Evolutionary conservation across 35 echinoderm and acorn worm genomes (phyloP).

Genomic region (Stichopus chloronotus): DNA sequence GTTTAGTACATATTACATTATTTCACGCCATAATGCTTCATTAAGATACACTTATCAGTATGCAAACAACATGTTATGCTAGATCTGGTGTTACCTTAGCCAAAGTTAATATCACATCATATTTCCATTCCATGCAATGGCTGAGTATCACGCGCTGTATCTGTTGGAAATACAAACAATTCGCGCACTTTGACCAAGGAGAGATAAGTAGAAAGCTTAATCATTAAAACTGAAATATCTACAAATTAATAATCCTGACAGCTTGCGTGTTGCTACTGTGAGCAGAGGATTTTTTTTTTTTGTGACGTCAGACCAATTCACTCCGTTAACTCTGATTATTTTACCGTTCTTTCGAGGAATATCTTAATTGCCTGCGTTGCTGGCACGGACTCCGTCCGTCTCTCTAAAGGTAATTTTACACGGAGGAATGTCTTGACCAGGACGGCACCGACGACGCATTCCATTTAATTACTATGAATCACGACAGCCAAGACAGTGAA

Average conservation of each 20-base stretch:
- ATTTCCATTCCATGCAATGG: not conserved
- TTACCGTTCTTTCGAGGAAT: too few relatives aligned
- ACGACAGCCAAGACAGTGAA: too few relatives aligned
- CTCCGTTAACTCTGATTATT: too few relatives aligned
- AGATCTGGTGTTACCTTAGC: too few relatives aligned
- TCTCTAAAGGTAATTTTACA: too few relatives aligned
- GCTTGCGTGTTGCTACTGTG: slow-evolving; percentile 13
- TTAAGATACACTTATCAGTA: not conserved
- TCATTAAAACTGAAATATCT: slow-evolving; percentile 41
- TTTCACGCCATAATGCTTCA: too few relatives aligned
- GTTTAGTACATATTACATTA: not conserved
- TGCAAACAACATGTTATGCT: not conserved
- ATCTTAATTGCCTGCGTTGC: too few relatives aligned
- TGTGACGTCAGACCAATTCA: not conserved
- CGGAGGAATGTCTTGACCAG: too few relatives aligned
- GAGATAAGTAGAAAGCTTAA: slow-evolving; percentile 21
- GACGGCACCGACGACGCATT: too few relatives aligned
- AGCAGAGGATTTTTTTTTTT: not conserved
- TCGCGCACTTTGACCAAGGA: not conserved
- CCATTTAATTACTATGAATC: too few relatives aligned
- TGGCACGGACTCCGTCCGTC: too few relatives aligned
- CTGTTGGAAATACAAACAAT: slow-evolving; percentile 9
- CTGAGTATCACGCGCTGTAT: not conserved
- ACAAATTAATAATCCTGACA: slow-evolving; percentile 1
- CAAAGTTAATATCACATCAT: not conserved